Conservation (phyloP, 2,888 invertebrate species). For the Melolontha melolontha region DNA sequence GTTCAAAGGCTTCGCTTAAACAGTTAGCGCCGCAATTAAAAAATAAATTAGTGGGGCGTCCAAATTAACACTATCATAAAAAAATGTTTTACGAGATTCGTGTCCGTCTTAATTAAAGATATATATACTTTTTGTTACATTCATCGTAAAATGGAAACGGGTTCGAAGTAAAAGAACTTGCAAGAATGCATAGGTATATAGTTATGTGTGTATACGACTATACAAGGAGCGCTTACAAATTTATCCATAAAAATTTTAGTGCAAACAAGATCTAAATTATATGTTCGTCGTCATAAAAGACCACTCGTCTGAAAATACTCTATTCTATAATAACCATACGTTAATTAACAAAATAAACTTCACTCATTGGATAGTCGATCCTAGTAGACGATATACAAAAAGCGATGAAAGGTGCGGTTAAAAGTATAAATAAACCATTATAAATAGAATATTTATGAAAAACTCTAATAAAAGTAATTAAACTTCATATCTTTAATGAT, state of each 20-base stretch:
- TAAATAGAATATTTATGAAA: no score
- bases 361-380: conserved; percentile 25
- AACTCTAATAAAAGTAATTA: no score
- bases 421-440: no score
- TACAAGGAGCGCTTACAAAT: conserved; percentile 24
- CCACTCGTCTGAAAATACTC: conserved; percentile 26
- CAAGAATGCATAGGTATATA: conserved; percentile 11
- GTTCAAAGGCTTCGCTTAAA: conserved; percentile 15
- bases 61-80: conserved; percentile 35
- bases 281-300: conserved; percentile 28
- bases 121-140: conserved; percentile 31
- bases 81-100: conserved; percentile 28
- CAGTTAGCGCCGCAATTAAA: conserved; percentile 26
- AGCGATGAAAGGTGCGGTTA: neutral
- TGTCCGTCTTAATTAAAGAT: conserved; percentile 32
- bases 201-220: neutral
- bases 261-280: conserved; percentile 37
- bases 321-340: conserved; percentile 20
- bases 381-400: conserved; percentile 19
- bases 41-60: conserved; percentile 33
- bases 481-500: no score
- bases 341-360: conserved; percentile 37
- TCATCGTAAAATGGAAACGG: conserved; percentile 31
- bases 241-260: conserved; percentile 35
- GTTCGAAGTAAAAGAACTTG: conserved; percentile 19